A percentile compares a stretch with the other conserved stretches of the same genome.
Conservation (phyloP, 2,113 vertebrate species). For the Elephas maximus region DNA sequence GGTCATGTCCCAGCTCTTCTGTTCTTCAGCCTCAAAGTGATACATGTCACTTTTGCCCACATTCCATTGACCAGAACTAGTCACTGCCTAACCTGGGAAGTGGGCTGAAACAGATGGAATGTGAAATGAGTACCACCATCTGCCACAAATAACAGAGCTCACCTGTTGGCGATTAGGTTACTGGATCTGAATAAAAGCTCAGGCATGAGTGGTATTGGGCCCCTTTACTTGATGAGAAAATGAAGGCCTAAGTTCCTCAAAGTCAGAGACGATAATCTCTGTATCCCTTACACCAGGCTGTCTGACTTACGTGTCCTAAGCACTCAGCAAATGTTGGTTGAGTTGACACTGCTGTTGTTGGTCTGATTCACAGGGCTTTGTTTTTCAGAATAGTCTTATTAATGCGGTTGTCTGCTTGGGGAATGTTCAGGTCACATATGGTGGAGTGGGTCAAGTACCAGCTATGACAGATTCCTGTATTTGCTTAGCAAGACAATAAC, state of each 20-base stretch:
- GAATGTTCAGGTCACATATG: not conserved
- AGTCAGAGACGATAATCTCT: not conserved
- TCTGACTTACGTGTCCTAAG: not conserved
- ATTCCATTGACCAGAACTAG: not conserved
- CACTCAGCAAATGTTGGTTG: not conserved
- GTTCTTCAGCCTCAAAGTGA: not conserved
- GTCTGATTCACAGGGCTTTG: not conserved
- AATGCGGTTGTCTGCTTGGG: not conserved
- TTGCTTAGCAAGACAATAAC: constrained; percentile 1
- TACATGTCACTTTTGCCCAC: not conserved
- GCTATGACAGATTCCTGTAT: not conserved
- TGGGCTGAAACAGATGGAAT: accelerated
- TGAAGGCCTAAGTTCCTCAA: not conserved
- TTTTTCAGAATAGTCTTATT: not conserved
- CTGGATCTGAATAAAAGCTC: not conserved
- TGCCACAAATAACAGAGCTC: not conserved
- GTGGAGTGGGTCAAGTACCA: not conserved
- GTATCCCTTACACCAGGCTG: not conserved
- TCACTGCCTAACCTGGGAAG: not conserved
- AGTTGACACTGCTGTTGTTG: not conserved
- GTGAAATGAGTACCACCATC: not conserved
- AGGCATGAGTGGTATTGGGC: too few relatives aligned
- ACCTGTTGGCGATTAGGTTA: not conserved
- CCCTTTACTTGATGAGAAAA: not conserved
- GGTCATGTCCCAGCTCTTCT: not conserved